Base-by-base conservation (phyloP, 2,797 vertebrate genomes). In the Oreochromis grahami region DNA sequence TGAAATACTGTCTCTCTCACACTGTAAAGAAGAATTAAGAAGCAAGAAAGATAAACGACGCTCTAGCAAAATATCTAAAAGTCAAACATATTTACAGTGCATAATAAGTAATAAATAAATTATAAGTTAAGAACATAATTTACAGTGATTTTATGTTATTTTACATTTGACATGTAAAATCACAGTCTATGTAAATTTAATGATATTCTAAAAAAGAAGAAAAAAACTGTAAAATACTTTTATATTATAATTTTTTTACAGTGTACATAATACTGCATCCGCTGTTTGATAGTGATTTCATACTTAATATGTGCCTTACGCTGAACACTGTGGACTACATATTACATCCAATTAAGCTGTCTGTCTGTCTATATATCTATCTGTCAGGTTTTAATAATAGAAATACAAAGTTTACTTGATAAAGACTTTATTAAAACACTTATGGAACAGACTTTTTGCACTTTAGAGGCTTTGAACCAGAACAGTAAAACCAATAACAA, bases 381-480 rank as follows among this genome's bases (percentile, higher is more conserved):
- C 5, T 5, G 6, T 50, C 4, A 3, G n/a, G 19, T 52, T 74
- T 5, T n/a, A 50, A 12, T 74, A 13, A 74, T 5, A 50, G 7
- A 74, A 74, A 74, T 32, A 74, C 26, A 13, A 74, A 50, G 19
- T 38, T 48, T 32, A 43, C 51, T 41, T 74, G 8, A 21, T 17
- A 50, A 51, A 43, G 34, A 55, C 41, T 79, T 79, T 83, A 83
- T 72, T 78, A 6, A n/a, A 74, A 14, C 17, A 60, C 63, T 52
- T 48, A 78, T 50, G 26, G 8, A 45, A 76, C 12, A 52, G 32
- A 55, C 29, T 60, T 79, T 3, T 60, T 50, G 29, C 45, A 1
- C 24, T 36, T 68, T 19, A n/a, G 13, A 68, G 14, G 26, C 26
- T 36, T 10, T 79, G 24, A 74, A 77, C 29, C 43, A 77, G 4